Evolutionary conservation across 2,113 vertebrate genomes (phyloP).

Genomic region (Triplophysa tibetana): DNA sequence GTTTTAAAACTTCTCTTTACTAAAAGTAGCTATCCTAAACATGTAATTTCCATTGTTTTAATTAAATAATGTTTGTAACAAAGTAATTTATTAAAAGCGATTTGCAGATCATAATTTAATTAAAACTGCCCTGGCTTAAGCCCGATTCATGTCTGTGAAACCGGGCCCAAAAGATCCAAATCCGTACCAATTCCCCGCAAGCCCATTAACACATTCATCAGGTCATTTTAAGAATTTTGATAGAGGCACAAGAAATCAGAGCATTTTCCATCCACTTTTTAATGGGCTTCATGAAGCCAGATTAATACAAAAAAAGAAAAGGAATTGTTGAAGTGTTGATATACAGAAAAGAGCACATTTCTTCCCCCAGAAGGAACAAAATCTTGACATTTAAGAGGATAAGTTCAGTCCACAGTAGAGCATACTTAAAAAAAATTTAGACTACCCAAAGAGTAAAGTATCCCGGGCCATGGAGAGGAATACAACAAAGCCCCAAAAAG

Average conservation of each 20-base stretch:
- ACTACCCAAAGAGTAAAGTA: conserved; percentile 57
- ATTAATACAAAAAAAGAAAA: conserved; percentile 55
- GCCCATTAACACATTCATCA: neutral
- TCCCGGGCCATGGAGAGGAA: conserved; percentile 31
- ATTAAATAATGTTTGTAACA: too few relatives aligned
- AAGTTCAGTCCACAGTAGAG: conserved; percentile 56
- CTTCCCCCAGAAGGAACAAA: conserved; percentile 56
- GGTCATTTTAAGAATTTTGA: neutral
- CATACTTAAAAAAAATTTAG: conserved; percentile 54
- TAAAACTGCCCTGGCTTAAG: too few relatives aligned
- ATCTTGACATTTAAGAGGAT: conserved; percentile 49
- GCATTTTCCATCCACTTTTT: conserved; percentile 61
- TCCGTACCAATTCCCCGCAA: neutral
- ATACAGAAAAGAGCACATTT: conserved; percentile 62
- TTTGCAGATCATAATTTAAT: too few relatives aligned
- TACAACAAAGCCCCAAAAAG: conserved; percentile 9
- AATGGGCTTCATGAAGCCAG: conserved; percentile 69
- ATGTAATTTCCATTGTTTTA: too few relatives aligned
- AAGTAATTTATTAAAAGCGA: too few relatives aligned
- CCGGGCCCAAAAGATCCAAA: too few relatives aligned
- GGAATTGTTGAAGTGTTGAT: conserved; percentile 46
- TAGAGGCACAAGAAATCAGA: conserved; percentile 56
- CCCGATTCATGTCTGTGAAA: too few relatives aligned
- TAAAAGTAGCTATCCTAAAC: neutral
- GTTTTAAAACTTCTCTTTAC: too few relatives aligned